phyloP scores from a whole-genome alignment of 2,888 invertebrate genomes.

The Athripsodes cinereus region DNA sequence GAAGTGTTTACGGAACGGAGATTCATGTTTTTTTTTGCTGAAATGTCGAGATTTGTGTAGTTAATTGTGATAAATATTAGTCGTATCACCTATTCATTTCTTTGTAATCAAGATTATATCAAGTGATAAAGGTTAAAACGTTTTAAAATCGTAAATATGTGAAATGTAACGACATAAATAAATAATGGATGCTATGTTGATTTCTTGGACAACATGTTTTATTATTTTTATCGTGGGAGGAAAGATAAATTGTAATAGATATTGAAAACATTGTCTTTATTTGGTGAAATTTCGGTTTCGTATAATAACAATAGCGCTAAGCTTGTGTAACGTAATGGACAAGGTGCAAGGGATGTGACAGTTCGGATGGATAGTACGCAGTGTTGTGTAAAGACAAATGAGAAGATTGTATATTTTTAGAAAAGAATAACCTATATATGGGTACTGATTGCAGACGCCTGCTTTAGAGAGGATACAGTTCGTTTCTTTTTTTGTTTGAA shows the following conservation, averaged over 20 bases:
- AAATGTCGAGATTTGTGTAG: neutral
- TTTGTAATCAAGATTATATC: no score
- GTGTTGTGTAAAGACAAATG: no score
- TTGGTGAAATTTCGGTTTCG: neutral
- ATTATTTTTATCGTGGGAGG: slow-evolving; percentile 18
- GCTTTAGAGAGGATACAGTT: neutral
- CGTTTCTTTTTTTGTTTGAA: neutral
- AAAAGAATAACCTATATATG: slow-evolving; percentile 5
- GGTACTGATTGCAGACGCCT: neutral
- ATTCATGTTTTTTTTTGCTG: slow-evolving; percentile 6
- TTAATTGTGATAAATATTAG: neutral
- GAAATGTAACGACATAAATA: slow-evolving; percentile 21
- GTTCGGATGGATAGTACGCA: slow-evolving; percentile 8
- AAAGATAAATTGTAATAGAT: neutral
- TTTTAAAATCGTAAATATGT: neutral
- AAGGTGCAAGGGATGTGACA: slow-evolving; percentile 15
- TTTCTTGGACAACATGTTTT: slow-evolving; percentile 23
- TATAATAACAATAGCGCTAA: neutral
- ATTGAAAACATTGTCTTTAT: neutral
- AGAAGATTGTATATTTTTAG: slow-evolving; percentile 20
- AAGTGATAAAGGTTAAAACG: no score
- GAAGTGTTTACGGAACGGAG: slow-evolving; percentile 20
- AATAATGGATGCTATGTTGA: slow-evolving; percentile 11
- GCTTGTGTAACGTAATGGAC: neutral
- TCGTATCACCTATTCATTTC: no score